Conservation (phyloP, 2,888 invertebrate species). For the Poecilobothrus nobilitatus region DNA sequence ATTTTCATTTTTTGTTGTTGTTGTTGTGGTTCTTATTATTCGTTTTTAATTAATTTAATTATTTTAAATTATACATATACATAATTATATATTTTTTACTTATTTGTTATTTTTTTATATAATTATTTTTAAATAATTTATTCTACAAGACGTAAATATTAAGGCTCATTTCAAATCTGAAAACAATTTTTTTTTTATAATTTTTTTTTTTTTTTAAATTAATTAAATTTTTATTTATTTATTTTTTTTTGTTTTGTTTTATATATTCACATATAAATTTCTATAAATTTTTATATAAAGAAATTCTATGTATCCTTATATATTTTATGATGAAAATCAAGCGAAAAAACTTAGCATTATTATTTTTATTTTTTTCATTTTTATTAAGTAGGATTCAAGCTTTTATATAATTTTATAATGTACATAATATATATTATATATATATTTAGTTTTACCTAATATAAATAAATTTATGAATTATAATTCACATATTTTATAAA, state of each 20-base stretch:
- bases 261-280: no score
- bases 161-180: constrained; percentile 6
- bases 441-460: neutral
- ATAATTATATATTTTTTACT: no score
- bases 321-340: neutral
- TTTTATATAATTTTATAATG: neutral
- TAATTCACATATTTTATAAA: no score
- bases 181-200: constrained; percentile 2
- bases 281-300: no score
- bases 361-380: neutral
- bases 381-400: constrained; percentile 3
- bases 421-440: neutral
- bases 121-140: neutral
- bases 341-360: neutral
- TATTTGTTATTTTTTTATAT: neutral
- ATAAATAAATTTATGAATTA: no score
- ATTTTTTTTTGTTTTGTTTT: no score
- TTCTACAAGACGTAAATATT: constrained; percentile 6
- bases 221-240: no score
- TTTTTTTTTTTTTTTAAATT: neutral
- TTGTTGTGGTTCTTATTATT: neutral
- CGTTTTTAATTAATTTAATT: neutral
- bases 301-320: neutral
- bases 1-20: neutral
- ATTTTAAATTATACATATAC: neutral